These are phyloP conservation scores for Chaetodon trifasciatus DNA, from an alignment of 2,797 vertebrate species.

Conservation along the genomic window DNA sequence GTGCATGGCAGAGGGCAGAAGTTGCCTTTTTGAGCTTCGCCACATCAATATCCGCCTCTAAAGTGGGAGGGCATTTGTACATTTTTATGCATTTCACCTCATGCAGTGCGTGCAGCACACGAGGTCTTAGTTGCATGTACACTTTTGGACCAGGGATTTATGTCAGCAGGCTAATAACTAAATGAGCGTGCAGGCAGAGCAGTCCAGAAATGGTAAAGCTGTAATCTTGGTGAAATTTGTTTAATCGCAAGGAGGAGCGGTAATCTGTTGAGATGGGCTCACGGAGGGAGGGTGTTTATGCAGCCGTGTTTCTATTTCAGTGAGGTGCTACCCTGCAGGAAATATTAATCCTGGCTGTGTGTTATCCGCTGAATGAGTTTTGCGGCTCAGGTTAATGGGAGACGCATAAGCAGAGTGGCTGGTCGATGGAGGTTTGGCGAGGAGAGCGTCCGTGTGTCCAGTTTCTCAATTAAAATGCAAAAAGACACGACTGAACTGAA, in stretches of 20 bases:
- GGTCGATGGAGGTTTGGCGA: conserved; percentile 3
- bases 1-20: conserved; percentile 18
- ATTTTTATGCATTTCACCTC: conserved; percentile 34
- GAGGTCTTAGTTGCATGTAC: conserved; percentile 49
- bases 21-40: not conserved
- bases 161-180: conserved; percentile 73
- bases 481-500: not conserved
- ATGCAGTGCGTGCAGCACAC: conserved; percentile 9
- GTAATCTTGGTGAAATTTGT: conserved; percentile 77
- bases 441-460: conserved; percentile 5
- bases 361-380: conserved; percentile 38
- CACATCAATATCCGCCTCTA: conserved; percentile 9
- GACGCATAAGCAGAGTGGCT: conserved; percentile 1
- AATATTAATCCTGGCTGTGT: conserved; percentile 69
- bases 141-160: conserved; percentile 67
- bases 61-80: conserved; percentile 4
- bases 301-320: conserved; percentile 70
- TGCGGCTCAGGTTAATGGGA: conserved; percentile 63
- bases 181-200: conserved; percentile 59
- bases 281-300: conserved; percentile 66
- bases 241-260: conserved; percentile 76
- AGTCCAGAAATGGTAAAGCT: conserved; percentile 65
- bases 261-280: conserved; percentile 81
- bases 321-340: conserved; percentile 73
- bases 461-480: conserved; percentile 12